A percentile compares a stretch with the other conserved stretches of the same genome.
Conservation (phyloP, 1,140 invertebrate genomes). For the Aphidius ervi region DNA sequence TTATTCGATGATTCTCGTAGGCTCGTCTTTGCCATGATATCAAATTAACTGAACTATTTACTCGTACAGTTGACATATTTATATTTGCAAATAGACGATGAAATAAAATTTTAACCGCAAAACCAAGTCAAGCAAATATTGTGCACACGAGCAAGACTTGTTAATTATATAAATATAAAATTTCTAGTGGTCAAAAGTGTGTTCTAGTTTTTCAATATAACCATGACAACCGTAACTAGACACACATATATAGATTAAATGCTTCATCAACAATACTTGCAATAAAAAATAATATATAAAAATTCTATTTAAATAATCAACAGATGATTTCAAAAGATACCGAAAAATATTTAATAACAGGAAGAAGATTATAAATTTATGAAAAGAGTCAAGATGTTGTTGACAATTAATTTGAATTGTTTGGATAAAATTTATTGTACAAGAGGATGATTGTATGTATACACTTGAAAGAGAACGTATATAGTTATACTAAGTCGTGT, state of each 20-base stretch:
- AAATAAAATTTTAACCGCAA: constrained; percentile 3
- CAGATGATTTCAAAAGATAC: too few species aligned
- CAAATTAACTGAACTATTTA: neutral
- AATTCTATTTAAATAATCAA: too few species aligned
- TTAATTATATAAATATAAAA: constrained; percentile 2
- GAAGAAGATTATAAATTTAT: too few species aligned
- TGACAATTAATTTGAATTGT: too few species aligned
- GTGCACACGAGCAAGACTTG: constrained; percentile 7
- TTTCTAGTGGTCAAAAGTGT: neutral
- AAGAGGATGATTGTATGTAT: too few species aligned
- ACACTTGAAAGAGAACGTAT: too few species aligned
- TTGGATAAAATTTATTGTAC: too few species aligned
- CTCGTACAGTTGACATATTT: constrained; percentile 8
- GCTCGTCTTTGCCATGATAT: constrained; percentile 26
- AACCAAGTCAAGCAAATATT: constrained; percentile 1
- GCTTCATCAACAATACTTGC: neutral
- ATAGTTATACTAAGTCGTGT: too few species aligned
- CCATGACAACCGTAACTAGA: constrained; percentile 1
- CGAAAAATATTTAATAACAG: too few species aligned
- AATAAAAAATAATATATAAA: neutral
- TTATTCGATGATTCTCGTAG: constrained; percentile 36
- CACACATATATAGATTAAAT: neutral
- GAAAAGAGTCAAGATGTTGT: too few species aligned
- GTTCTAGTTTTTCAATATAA: constrained; percentile 7
- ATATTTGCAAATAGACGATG: neutral